Conservation (phyloP, 92 coral and sea anemone genomes). For the Actinostola sp. region DNA sequence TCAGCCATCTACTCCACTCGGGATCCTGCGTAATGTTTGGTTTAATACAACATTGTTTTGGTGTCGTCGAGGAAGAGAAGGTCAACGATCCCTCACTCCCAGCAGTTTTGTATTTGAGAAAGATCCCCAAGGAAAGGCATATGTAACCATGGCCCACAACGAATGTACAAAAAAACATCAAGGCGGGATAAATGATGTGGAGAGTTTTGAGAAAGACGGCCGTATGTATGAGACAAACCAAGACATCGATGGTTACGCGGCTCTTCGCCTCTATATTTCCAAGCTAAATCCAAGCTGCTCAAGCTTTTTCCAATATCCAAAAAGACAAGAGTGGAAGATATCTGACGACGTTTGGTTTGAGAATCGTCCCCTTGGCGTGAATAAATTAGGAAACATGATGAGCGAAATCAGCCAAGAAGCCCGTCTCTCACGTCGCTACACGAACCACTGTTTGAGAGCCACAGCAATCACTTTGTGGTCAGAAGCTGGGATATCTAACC, state of each 20-base stretch:
- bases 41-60: background rate
- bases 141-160: constrained; percentile 34
- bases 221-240: constrained; percentile 30
- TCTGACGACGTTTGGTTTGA: constrained; percentile 37
- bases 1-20: constrained; percentile 4
- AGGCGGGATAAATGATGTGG: constrained; percentile 36
- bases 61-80: constrained; percentile 12
- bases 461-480: constrained; percentile 43
- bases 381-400: constrained; percentile 46
- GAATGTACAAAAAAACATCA: constrained; percentile 38
- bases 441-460: constrained; percentile 26
- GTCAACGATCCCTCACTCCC: constrained; percentile 17
- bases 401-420: constrained; percentile 27
- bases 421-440: constrained; percentile 24
- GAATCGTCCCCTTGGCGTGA: constrained; percentile 46
- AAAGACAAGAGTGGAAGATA: constrained; percentile 27
- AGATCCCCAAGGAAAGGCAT: constrained; percentile 4
- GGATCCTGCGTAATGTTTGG: background rate
- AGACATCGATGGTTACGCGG: constrained; percentile 22
- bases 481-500: constrained; percentile 52
- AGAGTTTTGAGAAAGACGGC: constrained; percentile 28
- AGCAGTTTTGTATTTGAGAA: constrained; percentile 21
- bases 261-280: background rate
- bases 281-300: constrained; percentile 14
- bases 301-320: constrained; percentile 44